Base-by-base conservation (phyloP, 2,888 invertebrate genomes). In the Conchocele bisecta region DNA sequence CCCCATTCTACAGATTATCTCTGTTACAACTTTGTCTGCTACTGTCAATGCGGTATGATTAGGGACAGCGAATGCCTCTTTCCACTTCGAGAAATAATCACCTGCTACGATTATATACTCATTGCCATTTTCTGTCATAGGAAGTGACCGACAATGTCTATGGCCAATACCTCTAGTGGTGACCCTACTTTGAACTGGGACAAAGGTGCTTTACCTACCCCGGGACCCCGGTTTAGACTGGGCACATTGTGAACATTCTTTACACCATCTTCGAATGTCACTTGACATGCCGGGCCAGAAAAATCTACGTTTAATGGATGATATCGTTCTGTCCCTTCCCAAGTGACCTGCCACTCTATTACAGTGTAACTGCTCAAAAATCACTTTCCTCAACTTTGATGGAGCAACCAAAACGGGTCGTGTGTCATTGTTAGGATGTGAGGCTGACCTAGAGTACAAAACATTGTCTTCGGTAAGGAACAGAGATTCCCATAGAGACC, bases 81-180 rank as follows among this genome's bases (percentile, higher is more conserved):
- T 33, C 53, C 53, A 35, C 35, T 53, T 53, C 3, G 33, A 22
- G 17, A 33, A 53, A 33, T 53, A 53, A 24, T 53, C 53, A 15
- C 11, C 5, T 7, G 35, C 5, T 3, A 33, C 53, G 13, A 33
- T 2, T 4, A 33, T 3, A 29, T 3, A 53, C 5, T 3, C 6
- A 31, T 33, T 5, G 17, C 35, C 53, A 5, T 31, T 31, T 13
- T 28, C 15, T 2, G 26, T 26, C 3, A 7, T 24, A 3, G 13
- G n/a, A 4, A 7, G 24, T 3, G 26, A 3, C 48, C 48, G 2
- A 26, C n/a, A 4, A 48, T 7, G 15, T 48, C 48, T 17, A 48
- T 3, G 15, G 48, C 48, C 15, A 48, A n/a, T 4, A 3, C 15
- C n/a, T 48, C 48, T 15, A 48, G 5, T 6, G 48, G 48, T 26